These are phyloP conservation scores for Bostrychus sinensis DNA, from an alignment of 2,113 vertebrate genomes.

Conservation along the genomic window DNA sequence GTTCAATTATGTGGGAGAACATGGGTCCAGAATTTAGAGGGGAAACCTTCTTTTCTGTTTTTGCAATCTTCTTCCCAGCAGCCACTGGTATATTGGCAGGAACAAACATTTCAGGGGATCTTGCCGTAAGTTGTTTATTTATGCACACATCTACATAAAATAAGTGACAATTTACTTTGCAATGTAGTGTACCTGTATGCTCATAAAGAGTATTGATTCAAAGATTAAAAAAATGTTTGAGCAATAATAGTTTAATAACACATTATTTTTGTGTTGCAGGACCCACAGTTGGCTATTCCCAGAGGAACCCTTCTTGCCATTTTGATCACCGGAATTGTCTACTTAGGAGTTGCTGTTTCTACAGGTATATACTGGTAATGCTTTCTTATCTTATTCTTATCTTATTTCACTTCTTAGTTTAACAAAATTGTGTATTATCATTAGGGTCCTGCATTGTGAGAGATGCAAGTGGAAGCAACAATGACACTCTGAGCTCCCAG, in stretches of 20 bases:
- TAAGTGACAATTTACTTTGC: no score
- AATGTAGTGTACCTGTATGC: no score
- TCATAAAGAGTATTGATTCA: no score
- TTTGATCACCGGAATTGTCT: constrained; percentile 93
- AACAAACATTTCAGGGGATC: constrained; percentile 98
- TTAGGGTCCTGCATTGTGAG: constrained; percentile 93
- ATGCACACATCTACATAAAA: neutral
- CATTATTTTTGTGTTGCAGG: constrained; percentile 77
- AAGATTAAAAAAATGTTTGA: neutral
- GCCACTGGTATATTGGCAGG: constrained; percentile 98
- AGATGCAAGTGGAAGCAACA: constrained; percentile 86
- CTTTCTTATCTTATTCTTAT: neutral
- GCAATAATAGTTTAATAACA: neutral
- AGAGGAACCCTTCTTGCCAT: constrained; percentile 96
- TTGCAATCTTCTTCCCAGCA: constrained; percentile 97
- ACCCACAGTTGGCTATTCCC: constrained; percentile 96
- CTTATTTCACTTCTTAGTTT: neutral
- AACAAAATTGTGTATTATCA: neutral
- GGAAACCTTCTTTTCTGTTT: constrained; percentile 93
- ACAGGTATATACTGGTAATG: constrained; percentile 80
- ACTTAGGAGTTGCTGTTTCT: constrained; percentile 91
- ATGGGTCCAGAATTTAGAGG: constrained; percentile 90
- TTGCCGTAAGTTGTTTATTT: constrained; percentile 85
- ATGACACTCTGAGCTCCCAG: constrained; percentile 78
- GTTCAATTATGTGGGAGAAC: constrained; percentile 91